Evolutionary conservation across 2,113 vertebrate species (phyloP).

Genomic region (Mastomys natalensis): DNA sequence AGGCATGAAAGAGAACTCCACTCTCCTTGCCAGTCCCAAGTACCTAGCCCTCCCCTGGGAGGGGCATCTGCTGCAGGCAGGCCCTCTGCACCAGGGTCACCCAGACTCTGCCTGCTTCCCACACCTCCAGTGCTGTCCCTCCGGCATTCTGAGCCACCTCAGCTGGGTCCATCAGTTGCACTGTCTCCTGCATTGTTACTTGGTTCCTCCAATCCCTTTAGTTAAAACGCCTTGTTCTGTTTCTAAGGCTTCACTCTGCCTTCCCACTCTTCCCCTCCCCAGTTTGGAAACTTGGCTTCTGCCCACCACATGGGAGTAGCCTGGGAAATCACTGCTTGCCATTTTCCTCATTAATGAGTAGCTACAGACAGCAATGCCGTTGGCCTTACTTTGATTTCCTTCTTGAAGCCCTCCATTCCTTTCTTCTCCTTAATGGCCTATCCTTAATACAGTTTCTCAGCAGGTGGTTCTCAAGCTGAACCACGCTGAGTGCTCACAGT

Average conservation of each 20-base stretch:
- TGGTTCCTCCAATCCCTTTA: neutral
- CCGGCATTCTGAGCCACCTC: neutral
- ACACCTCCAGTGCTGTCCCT: neutral
- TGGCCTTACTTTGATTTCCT: neutral
- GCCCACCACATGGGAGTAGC: rapidly evolving
- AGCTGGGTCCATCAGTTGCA: neutral
- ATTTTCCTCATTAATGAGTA: rapidly evolving
- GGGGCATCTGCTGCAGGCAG: neutral
- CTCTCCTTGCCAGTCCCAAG: neutral
- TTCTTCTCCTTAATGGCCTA: neutral
- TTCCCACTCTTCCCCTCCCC: neutral
- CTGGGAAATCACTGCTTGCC: neutral
- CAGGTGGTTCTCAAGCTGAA: neutral
- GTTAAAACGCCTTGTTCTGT: neutral
- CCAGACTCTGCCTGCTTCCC: neutral
- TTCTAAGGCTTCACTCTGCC: neutral
- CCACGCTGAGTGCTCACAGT: neutral
- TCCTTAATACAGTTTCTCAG: neutral
- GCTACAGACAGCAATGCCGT: no score
- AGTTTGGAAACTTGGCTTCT: neutral
- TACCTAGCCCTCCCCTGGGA: neutral
- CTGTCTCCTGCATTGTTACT: neutral
- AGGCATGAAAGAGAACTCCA: neutral
- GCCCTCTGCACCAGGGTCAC: neutral
- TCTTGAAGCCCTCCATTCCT: neutral